Base-by-base conservation (phyloP, 1,140 invertebrate genomes). In the Lepidostoma basale region DNA sequence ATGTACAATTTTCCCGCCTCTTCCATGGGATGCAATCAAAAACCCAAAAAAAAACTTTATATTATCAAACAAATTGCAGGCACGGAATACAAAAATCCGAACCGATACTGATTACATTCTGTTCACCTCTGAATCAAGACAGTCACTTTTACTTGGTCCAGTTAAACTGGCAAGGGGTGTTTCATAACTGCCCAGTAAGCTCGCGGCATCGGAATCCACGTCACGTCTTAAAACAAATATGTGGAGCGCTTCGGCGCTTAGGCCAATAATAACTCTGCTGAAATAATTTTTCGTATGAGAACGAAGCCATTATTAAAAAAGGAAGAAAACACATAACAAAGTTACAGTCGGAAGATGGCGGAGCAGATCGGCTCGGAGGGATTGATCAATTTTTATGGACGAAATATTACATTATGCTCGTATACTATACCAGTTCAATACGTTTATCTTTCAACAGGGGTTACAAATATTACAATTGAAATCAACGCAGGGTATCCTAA, bases 191-290 rank as follows among this genome's bases (percentile, higher is more conserved):
- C 10, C 12, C 45, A n/a, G 45, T n/a, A 22, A 10, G 8, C n/a
- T n/a, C 16, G 20, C 2, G 14, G 22, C 40, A 62, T 62, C 47
- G 22, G 62, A 54, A 70, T 70, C 56, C 68, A 66, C 26, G 64
- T 70, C 68, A 70, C 68, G 68, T 70, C 64, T 62, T 67, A 40
- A 66, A 70, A 62, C 68, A 70, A 70, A 70, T 70, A 67, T 66
- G 62, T 63, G 62, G 42, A 69, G 42, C 47, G 59, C 42, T 58
- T 58, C 54, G 39, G 52, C 39, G 39, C 23, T 20, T 26, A 45
- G 12, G 39, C 30, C 44, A 42, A 39, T 69, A 69, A 69, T 69
- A 63, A 69, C 62, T 69, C 62, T 18, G 52, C 10, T 36, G 49
- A 69, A 69, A 69, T 64, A 64, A 54, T 64, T 69, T 62, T 62